These are phyloP conservation scores for Galeopterus variegatus DNA, from an alignment of 2,113 vertebrate genomes.

Conservation along the genomic window DNA sequence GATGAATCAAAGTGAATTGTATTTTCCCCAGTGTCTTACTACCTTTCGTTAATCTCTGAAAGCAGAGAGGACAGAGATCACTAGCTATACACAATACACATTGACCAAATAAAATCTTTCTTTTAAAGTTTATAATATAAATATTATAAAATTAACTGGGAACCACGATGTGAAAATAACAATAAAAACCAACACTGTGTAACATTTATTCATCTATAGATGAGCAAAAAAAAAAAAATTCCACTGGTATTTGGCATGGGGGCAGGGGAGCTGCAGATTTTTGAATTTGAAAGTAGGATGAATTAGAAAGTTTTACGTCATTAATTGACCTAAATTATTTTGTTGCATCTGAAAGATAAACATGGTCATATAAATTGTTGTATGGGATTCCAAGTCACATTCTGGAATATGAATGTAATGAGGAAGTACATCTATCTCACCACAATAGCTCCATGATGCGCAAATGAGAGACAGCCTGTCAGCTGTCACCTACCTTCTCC, in stretches of 20 bases:
- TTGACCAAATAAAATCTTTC: slow-evolving; percentile 2
- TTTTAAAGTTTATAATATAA: slow-evolving; percentile 25
- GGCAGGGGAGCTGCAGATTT: neutral
- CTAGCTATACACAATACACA: neutral
- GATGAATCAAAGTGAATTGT: neutral
- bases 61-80: neutral
- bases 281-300: neutral
- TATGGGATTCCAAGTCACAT: neutral
- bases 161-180: neutral
- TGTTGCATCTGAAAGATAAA: neutral
- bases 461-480: neutral
- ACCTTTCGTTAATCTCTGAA: slow-evolving; percentile 50
- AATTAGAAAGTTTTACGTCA: neutral
- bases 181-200: neutral
- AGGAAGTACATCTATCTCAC: neutral
- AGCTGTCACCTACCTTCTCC: neutral
- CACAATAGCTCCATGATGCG: neutral
- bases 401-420: neutral
- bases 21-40: neutral
- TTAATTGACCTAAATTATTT: neutral
- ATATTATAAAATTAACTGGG: neutral
- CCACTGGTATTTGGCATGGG: neutral
- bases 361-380: neutral
- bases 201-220: neutral
- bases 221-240: neutral